phyloP scores from a whole-genome alignment of 2,797 vertebrate species.

The Ispidina lecontei region DNA sequence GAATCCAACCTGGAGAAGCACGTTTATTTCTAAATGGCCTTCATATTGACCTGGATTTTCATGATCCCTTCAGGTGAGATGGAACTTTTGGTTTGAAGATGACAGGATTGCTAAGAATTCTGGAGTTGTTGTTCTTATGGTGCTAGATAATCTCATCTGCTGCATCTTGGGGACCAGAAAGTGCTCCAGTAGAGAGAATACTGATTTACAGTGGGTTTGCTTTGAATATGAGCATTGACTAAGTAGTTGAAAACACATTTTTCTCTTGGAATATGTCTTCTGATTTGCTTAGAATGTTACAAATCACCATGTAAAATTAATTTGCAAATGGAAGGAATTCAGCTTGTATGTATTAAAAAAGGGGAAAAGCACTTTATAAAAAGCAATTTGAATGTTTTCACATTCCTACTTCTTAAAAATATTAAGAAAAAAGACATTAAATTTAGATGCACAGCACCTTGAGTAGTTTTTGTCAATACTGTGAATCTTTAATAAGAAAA shows the following conservation, averaged over 20 bases:
- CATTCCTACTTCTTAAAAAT: background rate
- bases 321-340: background rate
- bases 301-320: background rate
- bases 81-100: background rate
- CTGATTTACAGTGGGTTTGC: background rate
- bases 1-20: conserved; percentile 90
- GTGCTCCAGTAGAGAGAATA: background rate
- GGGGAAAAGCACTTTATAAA: background rate
- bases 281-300: background rate
- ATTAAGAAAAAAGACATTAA: background rate
- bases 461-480: background rate
- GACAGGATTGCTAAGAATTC: background rate
- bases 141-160: background rate
- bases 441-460: background rate
- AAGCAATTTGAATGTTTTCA: background rate
- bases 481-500: background rate
- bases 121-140: background rate
- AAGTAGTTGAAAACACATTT: background rate
- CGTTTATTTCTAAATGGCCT: conserved; percentile 93
- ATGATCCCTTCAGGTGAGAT: conserved; percentile 92
- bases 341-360: fast-evolving
- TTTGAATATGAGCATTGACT: background rate
- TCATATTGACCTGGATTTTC: conserved; percentile 87
- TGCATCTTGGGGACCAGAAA: background rate
- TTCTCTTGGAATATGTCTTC: background rate